Evolutionary conservation across 1,140 invertebrate genomes (phyloP).

Genomic region (Drosophila ananassae): DNA sequence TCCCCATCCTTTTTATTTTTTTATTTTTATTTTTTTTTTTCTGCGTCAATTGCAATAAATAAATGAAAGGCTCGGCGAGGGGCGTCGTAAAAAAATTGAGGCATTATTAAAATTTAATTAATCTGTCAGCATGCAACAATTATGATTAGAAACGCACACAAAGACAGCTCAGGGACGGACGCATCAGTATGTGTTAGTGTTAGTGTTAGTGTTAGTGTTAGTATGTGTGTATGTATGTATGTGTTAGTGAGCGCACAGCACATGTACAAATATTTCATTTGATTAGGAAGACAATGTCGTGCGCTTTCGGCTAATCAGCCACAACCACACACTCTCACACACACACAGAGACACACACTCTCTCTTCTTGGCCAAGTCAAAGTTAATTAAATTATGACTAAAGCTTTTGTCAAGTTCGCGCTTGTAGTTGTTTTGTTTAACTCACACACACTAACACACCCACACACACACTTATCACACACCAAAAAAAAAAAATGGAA

Average conservation of each 20-base stretch:
- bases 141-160: constrained; percentile 44
- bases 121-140: constrained; percentile 61
- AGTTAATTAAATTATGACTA: constrained; percentile 81
- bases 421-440: constrained; percentile 42
- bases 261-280: constrained; percentile 46
- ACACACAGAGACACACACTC: constrained; percentile 12
- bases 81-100: constrained; percentile 46
- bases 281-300: constrained; percentile 47
- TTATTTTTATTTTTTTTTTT: neutral
- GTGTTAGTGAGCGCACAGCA: constrained; percentile 14
- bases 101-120: constrained; percentile 80
- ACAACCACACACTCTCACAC: constrained; percentile 22
- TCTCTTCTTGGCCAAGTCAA: constrained; percentile 25
- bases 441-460: neutral
- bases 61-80: constrained; percentile 32
- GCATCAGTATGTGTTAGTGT: neutral
- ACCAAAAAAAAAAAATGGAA: constrained; percentile 8
- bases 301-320: constrained; percentile 56
- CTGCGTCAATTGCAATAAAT: constrained; percentile 64
- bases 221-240: too few species aligned
- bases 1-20: neutral
- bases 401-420: constrained; percentile 63
- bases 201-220: too few species aligned
- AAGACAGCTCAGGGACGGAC: constrained; percentile 24
- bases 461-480: neutral